Conservation (phyloP, 2,888 invertebrate genomes). For the Syrista parreyssii region DNA sequence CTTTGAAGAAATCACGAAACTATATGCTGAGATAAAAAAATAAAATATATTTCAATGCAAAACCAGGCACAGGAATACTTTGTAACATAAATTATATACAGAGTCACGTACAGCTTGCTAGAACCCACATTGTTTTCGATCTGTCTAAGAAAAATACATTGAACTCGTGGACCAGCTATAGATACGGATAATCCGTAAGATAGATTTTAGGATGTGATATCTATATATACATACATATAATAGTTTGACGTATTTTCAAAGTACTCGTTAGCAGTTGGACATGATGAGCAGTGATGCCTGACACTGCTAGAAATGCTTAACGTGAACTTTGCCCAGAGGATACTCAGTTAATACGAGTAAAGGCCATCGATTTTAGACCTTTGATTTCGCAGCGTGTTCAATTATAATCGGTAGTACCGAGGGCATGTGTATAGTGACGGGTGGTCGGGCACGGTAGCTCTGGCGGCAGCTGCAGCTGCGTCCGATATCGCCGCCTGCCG, state of each 20-base stretch:
- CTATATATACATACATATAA: neutral
- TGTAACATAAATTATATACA: no score
- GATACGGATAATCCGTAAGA: neutral
- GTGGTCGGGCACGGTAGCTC: constrained; percentile 2
- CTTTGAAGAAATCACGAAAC: no score
- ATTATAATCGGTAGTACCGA: constrained; percentile 35
- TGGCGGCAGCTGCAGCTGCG: constrained; percentile 5
- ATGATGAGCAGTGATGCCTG: neutral
- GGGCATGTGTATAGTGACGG: constrained; percentile 1
- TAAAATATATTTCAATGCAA: no score
- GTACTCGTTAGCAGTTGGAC: no score
- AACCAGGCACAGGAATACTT: no score
- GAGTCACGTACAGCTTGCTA: no score
- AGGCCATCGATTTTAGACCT: neutral
- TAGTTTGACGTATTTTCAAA: no score
- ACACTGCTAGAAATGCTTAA: neutral
- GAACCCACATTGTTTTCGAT: no score
- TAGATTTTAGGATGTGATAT: neutral
- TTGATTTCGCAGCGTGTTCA: constrained; percentile 37
- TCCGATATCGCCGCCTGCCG: neutral
- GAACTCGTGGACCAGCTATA: no score
- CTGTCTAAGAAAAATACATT: no score
- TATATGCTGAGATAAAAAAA: no score
- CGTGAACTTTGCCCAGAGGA: neutral
- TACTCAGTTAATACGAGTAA: neutral